Evolutionary conservation across 2,888 invertebrate genomes (phyloP).

Genomic region (Portevinia maculata): DNA sequence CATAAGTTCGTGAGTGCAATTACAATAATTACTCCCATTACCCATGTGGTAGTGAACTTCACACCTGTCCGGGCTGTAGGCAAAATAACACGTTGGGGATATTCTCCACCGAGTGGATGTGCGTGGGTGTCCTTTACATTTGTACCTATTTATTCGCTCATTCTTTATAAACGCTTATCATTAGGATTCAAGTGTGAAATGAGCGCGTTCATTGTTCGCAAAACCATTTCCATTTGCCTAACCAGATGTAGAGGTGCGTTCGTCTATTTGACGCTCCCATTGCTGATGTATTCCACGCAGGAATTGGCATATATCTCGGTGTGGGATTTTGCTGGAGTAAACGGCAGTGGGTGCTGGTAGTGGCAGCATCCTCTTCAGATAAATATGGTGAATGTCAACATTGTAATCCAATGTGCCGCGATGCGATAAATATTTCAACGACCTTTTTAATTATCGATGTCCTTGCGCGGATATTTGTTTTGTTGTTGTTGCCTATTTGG

Average conservation of each 20-base stretch:
- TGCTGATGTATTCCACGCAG: neutral
- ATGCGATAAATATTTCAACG: slow-evolving; percentile 70
- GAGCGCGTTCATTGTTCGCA: slow-evolving; percentile 67
- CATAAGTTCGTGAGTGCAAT: slow-evolving; percentile 65
- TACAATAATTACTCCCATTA: slow-evolving; percentile 73
- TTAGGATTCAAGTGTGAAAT: slow-evolving; percentile 64
- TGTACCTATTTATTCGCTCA: slow-evolving; percentile 27
- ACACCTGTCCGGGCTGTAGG: slow-evolving; percentile 64
- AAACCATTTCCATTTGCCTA: slow-evolving; percentile 34
- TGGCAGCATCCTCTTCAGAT: slow-evolving; percentile 26
- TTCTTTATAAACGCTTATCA: slow-evolving; percentile 37
- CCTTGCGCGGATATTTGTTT: slow-evolving; percentile 49
- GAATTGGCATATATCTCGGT: neutral
- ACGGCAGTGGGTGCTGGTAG: too few relatives aligned
- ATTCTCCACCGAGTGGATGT: neutral
- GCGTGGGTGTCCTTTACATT: slow-evolving; percentile 26
- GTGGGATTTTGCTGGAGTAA: neutral
- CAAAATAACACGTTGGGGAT: slow-evolving; percentile 20
- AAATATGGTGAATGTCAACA: slow-evolving; percentile 43
- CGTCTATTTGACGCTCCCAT: slow-evolving; percentile 29
- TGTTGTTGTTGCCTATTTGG: slow-evolving; percentile 47
- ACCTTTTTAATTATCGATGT: slow-evolving; percentile 72
- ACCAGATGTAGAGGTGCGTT: neutral
- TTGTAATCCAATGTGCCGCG: slow-evolving; percentile 34
- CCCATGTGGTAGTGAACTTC: slow-evolving; percentile 63